These are phyloP conservation scores for Anthoptus insignis DNA, from an alignment of 2,888 invertebrate species.

Conservation along the genomic window DNA sequence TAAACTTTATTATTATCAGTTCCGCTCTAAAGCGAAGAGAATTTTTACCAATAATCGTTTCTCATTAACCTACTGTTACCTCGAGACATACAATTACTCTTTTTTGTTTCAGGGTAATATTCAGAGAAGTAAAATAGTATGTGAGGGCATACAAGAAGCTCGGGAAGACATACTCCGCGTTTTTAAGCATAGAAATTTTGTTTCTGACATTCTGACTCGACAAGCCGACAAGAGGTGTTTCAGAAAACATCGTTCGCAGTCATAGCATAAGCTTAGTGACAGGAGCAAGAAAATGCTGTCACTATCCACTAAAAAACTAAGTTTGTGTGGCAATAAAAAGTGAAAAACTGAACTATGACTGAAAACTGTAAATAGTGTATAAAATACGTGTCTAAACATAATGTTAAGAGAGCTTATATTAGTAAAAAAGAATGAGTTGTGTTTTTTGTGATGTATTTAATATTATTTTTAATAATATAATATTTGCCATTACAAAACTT, in stretches of 20 bases:
- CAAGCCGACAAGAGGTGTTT: constrained; percentile 97
- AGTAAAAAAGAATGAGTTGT: constrained; percentile 64
- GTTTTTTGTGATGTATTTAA: constrained; percentile 66
- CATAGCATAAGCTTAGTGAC: constrained; percentile 63
- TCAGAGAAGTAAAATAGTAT: constrained; percentile 97
- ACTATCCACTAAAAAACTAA: constrained; percentile 34
- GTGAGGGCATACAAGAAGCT: constrained; percentile 97
- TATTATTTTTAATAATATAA: constrained; percentile 58
- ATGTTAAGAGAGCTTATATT: constrained; percentile 40
- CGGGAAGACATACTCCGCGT: constrained; percentile 95
- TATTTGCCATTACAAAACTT: constrained; percentile 45
- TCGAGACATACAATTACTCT: no score
- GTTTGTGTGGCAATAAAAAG: constrained; percentile 32
- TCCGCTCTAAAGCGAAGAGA: no score
- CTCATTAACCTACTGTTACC: no score
- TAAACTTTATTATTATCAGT: no score
- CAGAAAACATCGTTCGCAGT: constrained; percentile 95
- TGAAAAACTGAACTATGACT: constrained; percentile 30
- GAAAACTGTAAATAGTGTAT: constrained; percentile 53
- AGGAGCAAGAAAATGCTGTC: constrained; percentile 39
- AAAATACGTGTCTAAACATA: constrained; percentile 41
- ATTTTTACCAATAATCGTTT: no score
- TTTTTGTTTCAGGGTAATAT: constrained; percentile 95
- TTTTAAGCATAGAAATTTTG: constrained; percentile 96
- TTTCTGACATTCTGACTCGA: constrained; percentile 95